Base-by-base conservation (phyloP, 2,888 invertebrate species). In the Philereme vetulata region DNA sequence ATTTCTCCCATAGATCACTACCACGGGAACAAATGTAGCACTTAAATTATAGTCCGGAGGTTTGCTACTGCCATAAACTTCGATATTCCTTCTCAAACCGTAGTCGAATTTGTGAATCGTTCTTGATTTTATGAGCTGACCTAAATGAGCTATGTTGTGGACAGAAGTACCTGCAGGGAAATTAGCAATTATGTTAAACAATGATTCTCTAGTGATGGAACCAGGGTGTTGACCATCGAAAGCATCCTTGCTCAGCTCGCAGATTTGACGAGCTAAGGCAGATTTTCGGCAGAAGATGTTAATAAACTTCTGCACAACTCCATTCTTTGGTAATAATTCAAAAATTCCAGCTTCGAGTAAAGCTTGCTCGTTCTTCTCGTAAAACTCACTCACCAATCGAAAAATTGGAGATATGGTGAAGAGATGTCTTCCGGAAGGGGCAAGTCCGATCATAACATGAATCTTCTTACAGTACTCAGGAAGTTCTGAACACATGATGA, bases 401-500 rank as follows among this genome's bases (percentile, higher is more conserved):
- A 77, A 80, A 0, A 67, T n/a, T 1, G 68, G 6, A 0, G 85
- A 80, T 64, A 84, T 84, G 69, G 94, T 74, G 72, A 92, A 72
- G 55, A 88, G 73, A 81, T 93, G 82, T 7, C 88, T 80, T 0
- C 83, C 54, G 0, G 96, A 94, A 0, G 96, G 96, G 0, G 95
- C 95, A 53, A 96, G 69, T 0, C 93, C 93, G 62, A 94, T 93
- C 80, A 94, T 88, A 0, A 93, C 77, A 5, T 91, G 85, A 0
- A 94, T 90, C 81, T 95, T 96, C 0, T 89, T 76, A 80, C 95
- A 95, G 67, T 95, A 95, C 32, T 93, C 93, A 0, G 95, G 95
- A 51, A 84, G 83, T 67, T 93, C 92, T 0, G 95, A 93, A 52
- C 93, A 93, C 94, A 95, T 94, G 0, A 95, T 93, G 75, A 93